A percentile compares a stretch with the other conserved stretches of the same genome.
phyloP scores from a whole-genome alignment of 2,113 vertebrate genomes.

The Menidia beryllina region DNA sequence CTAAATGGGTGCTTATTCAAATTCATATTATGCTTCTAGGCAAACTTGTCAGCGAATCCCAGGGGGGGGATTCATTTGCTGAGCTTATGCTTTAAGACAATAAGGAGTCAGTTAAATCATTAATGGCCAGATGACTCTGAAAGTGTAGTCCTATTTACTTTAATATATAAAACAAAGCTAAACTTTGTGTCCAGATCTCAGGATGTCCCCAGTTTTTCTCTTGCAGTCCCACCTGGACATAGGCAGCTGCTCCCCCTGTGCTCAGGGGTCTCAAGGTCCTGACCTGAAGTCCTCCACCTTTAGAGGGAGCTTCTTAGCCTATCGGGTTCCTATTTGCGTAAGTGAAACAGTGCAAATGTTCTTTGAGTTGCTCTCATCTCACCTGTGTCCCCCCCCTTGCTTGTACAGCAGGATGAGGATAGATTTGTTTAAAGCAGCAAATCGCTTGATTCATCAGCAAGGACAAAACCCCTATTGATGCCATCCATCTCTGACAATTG shows the following conservation, averaged over 20 bases:
- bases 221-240: conserved; percentile 36
- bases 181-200: conserved; percentile 36
- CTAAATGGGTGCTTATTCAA: conserved; percentile 64
- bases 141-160: conserved; percentile 13
- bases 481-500: conserved; percentile 79
- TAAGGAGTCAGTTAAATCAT: conserved; percentile 43
- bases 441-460: conserved; percentile 72
- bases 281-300: conserved; percentile 60
- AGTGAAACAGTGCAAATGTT: conserved; percentile 45
- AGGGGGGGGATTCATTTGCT: conserved; percentile 34
- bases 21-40: conserved; percentile 60
- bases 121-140: conserved; percentile 18
- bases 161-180: not conserved
- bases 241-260: conserved; percentile 43
- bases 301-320: conserved; percentile 60
- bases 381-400: conserved; percentile 45
- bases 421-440: conserved; percentile 73
- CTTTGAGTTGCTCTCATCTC: conserved; percentile 26
- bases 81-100: conserved; percentile 22
- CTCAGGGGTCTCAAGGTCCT: conserved; percentile 15
- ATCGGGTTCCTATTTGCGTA: conserved; percentile 69
- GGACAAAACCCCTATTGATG: conserved; percentile 72
- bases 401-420: conserved; percentile 36
- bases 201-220: not conserved
- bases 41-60: conserved; percentile 66